phyloP scores from a whole-genome alignment of 2,888 invertebrate species.

The Plebejus argus region DNA sequence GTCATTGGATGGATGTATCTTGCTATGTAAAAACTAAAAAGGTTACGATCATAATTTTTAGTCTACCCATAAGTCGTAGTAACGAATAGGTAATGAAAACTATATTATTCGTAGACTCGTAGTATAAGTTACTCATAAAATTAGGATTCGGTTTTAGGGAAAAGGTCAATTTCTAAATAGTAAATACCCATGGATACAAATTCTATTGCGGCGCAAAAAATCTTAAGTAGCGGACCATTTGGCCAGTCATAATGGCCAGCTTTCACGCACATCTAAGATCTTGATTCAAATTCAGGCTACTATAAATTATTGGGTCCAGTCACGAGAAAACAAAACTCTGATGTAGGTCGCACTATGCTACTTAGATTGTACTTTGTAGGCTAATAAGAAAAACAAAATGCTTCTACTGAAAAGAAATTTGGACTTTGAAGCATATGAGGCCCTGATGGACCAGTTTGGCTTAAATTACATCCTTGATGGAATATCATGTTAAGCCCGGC shows the following conservation, averaged over 20 bases:
- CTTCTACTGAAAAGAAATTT: neutral
- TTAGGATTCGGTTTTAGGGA: neutral
- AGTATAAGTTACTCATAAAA: no score
- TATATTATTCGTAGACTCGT: no score
- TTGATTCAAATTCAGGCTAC: neutral
- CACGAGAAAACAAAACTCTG: constrained; percentile 6
- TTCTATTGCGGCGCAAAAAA: neutral
- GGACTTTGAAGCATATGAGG: neutral
- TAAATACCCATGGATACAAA: neutral
- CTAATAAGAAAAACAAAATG: neutral
- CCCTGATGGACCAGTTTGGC: no score
- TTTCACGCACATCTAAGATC: constrained; percentile 25
- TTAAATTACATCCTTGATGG: no score
- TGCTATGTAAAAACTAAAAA: no score
- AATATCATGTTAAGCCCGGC: no score
- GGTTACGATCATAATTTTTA: no score
- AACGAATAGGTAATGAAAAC: no score
- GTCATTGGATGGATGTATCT: no score
- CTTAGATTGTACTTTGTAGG: neutral
- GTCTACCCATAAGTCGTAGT: no score
- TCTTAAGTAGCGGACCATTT: constrained; percentile 3
- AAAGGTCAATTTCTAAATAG: neutral
- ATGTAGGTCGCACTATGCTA: neutral
- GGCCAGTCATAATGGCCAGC: constrained; percentile 16
- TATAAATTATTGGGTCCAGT: neutral